Evolutionary conservation across 2,888 invertebrate species (phyloP).

Genomic region (Philonicus albiceps): DNA sequence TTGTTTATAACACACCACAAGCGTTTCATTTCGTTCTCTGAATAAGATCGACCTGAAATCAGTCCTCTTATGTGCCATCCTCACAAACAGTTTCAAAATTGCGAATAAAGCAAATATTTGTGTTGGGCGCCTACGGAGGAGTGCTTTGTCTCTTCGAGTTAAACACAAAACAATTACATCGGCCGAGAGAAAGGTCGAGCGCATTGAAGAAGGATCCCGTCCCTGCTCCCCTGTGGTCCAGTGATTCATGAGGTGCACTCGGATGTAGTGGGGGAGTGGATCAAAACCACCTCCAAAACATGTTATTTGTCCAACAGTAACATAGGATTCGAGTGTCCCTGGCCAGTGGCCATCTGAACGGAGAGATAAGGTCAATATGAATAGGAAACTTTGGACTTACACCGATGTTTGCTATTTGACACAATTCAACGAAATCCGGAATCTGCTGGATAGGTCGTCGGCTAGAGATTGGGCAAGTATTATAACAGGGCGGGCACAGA

Average conservation of each 20-base stretch:
- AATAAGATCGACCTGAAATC: background rate
- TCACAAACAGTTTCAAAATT: background rate
- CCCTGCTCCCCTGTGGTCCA: background rate
- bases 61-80: background rate
- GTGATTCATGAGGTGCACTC: constrained; percentile 5
- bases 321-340: background rate
- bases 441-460: background rate
- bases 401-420: constrained; percentile 10
- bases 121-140: background rate
- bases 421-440: background rate
- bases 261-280: background rate
- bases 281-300: constrained; percentile 8
- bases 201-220: background rate
- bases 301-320: constrained; percentile 8
- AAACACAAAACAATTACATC: constrained; percentile 16
- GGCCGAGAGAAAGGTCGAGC: background rate
- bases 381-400: constrained; percentile 10
- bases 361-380: constrained; percentile 23
- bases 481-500: background rate
- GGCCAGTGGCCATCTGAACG: background rate
- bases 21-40: background rate
- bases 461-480: background rate
- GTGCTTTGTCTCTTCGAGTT: background rate
- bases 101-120: constrained; percentile 6
- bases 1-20: background rate